Percentiles rank a stretch among this genome's conserved stretches.
phyloP scores from a whole-genome alignment of 2,797 vertebrate genomes.

The Myotis myotis region DNA sequence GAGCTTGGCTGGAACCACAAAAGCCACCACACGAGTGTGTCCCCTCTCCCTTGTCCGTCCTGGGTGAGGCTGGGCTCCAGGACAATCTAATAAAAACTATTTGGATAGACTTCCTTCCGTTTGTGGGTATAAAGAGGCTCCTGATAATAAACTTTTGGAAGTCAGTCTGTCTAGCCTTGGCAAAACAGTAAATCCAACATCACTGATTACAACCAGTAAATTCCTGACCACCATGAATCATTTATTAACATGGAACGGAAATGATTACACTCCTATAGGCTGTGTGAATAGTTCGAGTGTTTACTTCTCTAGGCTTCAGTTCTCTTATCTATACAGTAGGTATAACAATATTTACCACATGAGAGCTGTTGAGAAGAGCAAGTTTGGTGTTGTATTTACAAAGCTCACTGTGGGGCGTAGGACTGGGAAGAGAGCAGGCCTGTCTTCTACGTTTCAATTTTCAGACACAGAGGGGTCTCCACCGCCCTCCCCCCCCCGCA shows the following conservation, averaged over 20 bases:
- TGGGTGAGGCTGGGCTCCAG: neutral
- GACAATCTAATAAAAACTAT: constrained; percentile 16
- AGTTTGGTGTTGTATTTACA: neutral
- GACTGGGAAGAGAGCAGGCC: neutral
- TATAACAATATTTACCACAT: neutral
- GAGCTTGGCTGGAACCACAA: neutral
- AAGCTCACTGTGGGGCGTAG: neutral
- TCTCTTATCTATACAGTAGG: neutral
- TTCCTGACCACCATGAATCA: constrained; percentile 39
- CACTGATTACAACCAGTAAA: neutral
- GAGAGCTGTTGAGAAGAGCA: neutral
- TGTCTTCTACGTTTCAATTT: neutral
- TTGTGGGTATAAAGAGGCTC: constrained; percentile 36
- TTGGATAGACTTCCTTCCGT: constrained; percentile 28
- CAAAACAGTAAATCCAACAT: neutral
- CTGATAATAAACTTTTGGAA: neutral
- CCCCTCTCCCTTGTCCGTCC: neutral
- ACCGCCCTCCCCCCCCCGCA: too few species aligned
- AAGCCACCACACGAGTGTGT: rapidly evolving
- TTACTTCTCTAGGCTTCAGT: neutral
- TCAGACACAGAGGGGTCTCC: rapidly evolving
- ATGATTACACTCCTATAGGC: neutral
- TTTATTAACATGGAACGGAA: constrained; percentile 51
- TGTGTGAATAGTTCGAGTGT: neutral
- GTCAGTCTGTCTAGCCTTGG: neutral